Percentiles rank a stretch among this genome's conserved stretches.
Conservation (phyloP, 2,797 vertebrate genomes). For the Sebastes iracundus region DNA sequence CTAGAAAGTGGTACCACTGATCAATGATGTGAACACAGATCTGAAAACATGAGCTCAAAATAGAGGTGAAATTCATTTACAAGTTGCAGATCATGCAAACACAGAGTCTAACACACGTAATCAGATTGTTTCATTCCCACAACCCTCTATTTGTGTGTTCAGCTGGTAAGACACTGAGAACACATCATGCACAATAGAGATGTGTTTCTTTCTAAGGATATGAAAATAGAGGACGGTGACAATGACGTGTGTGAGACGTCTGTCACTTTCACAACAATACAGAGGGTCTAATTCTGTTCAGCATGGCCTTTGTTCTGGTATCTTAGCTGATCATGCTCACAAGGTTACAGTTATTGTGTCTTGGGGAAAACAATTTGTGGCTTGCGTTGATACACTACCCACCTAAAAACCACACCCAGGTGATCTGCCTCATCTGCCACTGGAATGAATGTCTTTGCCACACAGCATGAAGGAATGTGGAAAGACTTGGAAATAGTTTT, state of each 20-base stretch:
- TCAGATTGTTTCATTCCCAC: not conserved
- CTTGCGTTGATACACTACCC: constrained; percentile 8
- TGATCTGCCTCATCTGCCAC: constrained; percentile 39
- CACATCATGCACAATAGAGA: not conserved
- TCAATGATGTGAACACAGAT: not conserved
- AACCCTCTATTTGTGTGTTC: not conserved
- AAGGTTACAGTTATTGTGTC: constrained; percentile 13
- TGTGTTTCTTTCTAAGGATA: not conserved
- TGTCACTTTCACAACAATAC: constrained; percentile 27
- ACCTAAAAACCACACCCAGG: constrained; percentile 57
- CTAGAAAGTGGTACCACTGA: constrained; percentile 5
- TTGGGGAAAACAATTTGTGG: constrained; percentile 42
- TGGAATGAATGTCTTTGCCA: constrained; percentile 39
- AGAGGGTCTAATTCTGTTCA: not conserved
- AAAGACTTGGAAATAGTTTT: constrained; percentile 12
- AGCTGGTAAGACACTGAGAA: not conserved
- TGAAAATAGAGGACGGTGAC: not conserved
- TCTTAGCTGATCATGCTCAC: constrained; percentile 8
- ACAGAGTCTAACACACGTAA: not conserved
- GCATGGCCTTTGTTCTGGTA: constrained; percentile 22
- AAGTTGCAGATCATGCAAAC: not conserved
- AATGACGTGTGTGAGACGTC: not conserved
- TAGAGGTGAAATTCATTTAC: not conserved
- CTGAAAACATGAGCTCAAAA: not conserved
- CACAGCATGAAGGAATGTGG: constrained; percentile 14